phyloP scores from a whole-genome alignment of 1,140 invertebrate genomes.

The Gonioctena quinquepunctata region DNA sequence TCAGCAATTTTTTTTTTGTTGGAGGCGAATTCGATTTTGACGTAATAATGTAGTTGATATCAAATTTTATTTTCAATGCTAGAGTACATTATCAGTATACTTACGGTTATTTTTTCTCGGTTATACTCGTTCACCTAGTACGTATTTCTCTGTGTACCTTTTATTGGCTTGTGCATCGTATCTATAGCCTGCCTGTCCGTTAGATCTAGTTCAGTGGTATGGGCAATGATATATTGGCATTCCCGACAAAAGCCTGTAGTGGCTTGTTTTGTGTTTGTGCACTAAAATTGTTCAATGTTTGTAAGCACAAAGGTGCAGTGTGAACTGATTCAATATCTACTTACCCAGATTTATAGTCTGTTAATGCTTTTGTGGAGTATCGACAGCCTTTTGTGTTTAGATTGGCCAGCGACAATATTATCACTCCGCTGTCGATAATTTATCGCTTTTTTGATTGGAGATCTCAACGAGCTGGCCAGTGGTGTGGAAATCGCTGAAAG shows the following conservation, averaged over 20 bases:
- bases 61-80: no score
- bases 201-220: conserved; percentile 44
- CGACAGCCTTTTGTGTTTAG: conserved; percentile 45
- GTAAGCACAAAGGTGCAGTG: conserved; percentile 34
- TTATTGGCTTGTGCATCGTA: no score
- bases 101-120: no score
- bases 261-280: conserved; percentile 42
- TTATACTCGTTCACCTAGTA: no score
- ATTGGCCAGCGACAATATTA: conserved; percentile 49
- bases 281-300: conserved; percentile 35
- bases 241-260: conserved; percentile 20
- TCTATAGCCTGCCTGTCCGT: conserved; percentile 8
- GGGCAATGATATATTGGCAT: conserved; percentile 37
- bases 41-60: no score
- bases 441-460: conserved; percentile 40
- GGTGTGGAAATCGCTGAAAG: conserved; percentile 35
- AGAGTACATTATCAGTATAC: no score
- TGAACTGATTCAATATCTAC: conserved; percentile 42
- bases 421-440: conserved; percentile 37
- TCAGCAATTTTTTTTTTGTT: no score
- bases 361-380: conserved; percentile 46
- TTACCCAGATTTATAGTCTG: conserved; percentile 47
- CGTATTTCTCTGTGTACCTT: neutral
- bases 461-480: conserved; percentile 38
- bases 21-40: no score